Base-by-base conservation (phyloP, 2,797 vertebrate species). In the Serranus cabrilla region DNA sequence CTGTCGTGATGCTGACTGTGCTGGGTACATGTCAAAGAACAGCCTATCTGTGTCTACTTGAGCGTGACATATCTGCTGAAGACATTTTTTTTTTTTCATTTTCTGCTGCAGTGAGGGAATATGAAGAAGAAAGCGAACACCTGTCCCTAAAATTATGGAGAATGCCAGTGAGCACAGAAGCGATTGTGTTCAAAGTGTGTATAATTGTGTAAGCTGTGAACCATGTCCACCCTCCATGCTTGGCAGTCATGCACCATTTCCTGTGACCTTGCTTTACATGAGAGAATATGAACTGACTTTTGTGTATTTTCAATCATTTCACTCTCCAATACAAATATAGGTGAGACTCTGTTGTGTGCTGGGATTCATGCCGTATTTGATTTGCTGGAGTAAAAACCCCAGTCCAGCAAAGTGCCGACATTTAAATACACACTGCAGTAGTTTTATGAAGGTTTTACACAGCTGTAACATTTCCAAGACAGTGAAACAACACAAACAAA, bases 1-100 rank as follows among this genome's bases (percentile, higher is more conserved):
- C 65, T 77, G 72, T 46, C 83, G 61, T 59, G 58, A 71, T 86
- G 85, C 86, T 84, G 82, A 87, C 83, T 76, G 50, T 18, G 67
- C 74, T 17, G 55, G 54, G 69, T 68, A 51, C 68, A 58, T 76
- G 76, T 75, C 78, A 84, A 43, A 75, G 74, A 84, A 80, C 66
- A 71, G 80, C 25, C 50, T 37, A 10, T 83, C 65, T 66, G 75
- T 73, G 77, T 14, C 71, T 69, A 49, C 45, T 47, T 65, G 47
- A 76, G 78, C 47, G 23, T 82, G 76, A 87, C 78, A 81, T 71
- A 85, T 86, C 64, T 89, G 79, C 83, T 85, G 71, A 83, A 85
- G 64, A 82, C 1, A 2, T 17, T 69, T 67, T 55, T 47, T 66
- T 69, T 9, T 5, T 7, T 16, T 8, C 16, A 2, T 68, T 70